A percentile compares a stretch with the other conserved stretches of the same genome.
These are phyloP conservation scores for Habrosyne pyritoides DNA, from an alignment of 2,888 invertebrate species.

Conservation along the genomic window DNA sequence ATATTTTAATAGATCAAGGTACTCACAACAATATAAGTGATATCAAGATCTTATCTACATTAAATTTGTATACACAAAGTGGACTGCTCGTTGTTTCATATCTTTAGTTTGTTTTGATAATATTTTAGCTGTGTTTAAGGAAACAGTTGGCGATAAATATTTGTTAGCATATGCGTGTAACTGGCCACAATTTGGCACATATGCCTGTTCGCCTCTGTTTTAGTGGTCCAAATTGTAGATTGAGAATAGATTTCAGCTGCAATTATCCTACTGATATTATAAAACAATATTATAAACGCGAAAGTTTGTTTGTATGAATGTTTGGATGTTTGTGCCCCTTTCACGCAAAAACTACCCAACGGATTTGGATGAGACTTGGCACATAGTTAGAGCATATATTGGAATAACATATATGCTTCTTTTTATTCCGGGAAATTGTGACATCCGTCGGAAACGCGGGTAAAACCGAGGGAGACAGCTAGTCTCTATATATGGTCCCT, in stretches of 20 bases:
- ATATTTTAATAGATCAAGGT: neutral
- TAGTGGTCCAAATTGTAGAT: neutral
- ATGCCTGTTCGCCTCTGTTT: neutral
- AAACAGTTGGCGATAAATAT: neutral
- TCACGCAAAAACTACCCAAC: too few relatives aligned
- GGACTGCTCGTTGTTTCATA: neutral
- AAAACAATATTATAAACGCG: neutral
- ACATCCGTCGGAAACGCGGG: too few relatives aligned
- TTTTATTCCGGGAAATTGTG: too few relatives aligned
- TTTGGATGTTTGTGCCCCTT: too few relatives aligned
- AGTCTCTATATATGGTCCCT: too few relatives aligned
- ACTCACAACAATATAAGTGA: neutral
- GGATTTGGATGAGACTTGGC: too few relatives aligned
- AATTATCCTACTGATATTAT: neutral
- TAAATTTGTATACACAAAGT: neutral
- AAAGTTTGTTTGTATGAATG: too few relatives aligned
- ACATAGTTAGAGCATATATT: too few relatives aligned
- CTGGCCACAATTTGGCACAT: slow-evolving; percentile 2
- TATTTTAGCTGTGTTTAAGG: slow-evolving; percentile 1
- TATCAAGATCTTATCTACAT: neutral
- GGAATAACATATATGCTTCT: too few relatives aligned
- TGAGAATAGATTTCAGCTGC: neutral
- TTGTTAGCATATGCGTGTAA: neutral
- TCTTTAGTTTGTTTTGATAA: neutral
- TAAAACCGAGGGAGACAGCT: too few relatives aligned